Base-by-base conservation (phyloP, 1,140 invertebrate species). In the Drosophila lacertosa region DNA sequence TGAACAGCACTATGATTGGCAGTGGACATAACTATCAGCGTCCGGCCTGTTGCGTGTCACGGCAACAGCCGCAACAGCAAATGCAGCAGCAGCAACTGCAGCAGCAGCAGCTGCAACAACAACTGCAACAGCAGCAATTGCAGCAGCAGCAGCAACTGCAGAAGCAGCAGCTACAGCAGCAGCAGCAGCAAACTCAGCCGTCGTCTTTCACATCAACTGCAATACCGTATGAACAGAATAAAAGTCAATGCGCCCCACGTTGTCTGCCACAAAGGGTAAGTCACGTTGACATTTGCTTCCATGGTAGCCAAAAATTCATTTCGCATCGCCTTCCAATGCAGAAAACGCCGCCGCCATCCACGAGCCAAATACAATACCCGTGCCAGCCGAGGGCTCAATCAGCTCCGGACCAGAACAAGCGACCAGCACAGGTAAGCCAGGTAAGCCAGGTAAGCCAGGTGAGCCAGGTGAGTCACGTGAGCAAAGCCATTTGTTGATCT, bases 221-320 rank as follows among this genome's bases (percentile, higher is more conserved):
- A 2, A 11, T 7, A 20, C 11, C 26, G 4, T 33, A 35, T 11
- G 58, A 37, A 13, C 55, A 9, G 26, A 26, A 13, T 18, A 32
- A 48, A 9, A 16, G 10, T n/a, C 26, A 51, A 29, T 37, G 13
- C 35, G 1, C 24, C 13, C 16, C 29, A 22, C 13, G 60, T 24
- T 35, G 32, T 32, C n/a, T 39, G 32, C 15, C 13, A 64, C 50
- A 55, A 33, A 20, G 32, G 62, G 62, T 64, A 29, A 55, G 60
- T n/a, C 15, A 16, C 11, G n/a, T 13, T 0, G 40, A 44, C 29
- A 11, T 5, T 7, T 40, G 3, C n/a, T 16, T 51, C 5, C 5
- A 32, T 33, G 7, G n/a, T 42, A 33, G 16, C 13, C 3, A 16
- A 42, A 9, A 3, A 15, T 29, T 40, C 39, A 57, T n/a, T 26